Base-by-base conservation (phyloP, 2,113 vertebrate species). In the Vulpes lagopus region DNA sequence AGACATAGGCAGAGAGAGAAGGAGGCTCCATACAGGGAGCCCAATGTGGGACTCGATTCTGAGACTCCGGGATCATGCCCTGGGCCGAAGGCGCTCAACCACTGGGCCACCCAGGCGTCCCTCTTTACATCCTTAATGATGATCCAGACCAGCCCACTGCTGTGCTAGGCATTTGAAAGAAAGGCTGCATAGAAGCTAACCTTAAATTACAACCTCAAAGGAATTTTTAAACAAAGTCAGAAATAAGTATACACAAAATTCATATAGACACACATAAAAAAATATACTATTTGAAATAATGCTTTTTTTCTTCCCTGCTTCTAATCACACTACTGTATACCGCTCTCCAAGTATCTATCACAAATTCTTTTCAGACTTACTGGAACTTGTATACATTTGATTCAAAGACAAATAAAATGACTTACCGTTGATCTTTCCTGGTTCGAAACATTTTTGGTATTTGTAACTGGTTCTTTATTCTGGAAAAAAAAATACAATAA, bases 381-480 rank as follows among this genome's bases (percentile, higher is more conserved):
- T 73, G 91, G 62, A 90, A 80, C 4, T 73, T 86, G 94, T 98
- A 93, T 25, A 85, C 51, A 86, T 71, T 86, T 96, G 22, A 95
- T 80, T 91, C 90, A 96, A 94, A 91, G 38, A 90, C 55, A 95
- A 95, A 76, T 64, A 86, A 98, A 95, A 96, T 88, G 62, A 62
- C 83, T 97, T 95, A 98, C 98, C 84, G 30, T 92, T 35, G 97
- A 96, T 80, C 91, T 91, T 95, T 97, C 95, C 57, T 96, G 96
- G 78, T 82, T 94, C 71, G 98, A 97, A 96, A 94, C 43, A 88
- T 97, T 98, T 94, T 69, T 93, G 7, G 10, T 94, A 91, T 95
- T 76, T 97, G 73, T n/a, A 49, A 84, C 93, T 93, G 95, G 81
- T 57, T 98, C 97, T 83, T 98, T 98, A 96, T 95, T 98, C 98